Evolutionary conservation across 37 sponge, comb jelly and placozoan genomes (phyloP).

Genomic region (Aphrocallistes beatrix): DNA sequence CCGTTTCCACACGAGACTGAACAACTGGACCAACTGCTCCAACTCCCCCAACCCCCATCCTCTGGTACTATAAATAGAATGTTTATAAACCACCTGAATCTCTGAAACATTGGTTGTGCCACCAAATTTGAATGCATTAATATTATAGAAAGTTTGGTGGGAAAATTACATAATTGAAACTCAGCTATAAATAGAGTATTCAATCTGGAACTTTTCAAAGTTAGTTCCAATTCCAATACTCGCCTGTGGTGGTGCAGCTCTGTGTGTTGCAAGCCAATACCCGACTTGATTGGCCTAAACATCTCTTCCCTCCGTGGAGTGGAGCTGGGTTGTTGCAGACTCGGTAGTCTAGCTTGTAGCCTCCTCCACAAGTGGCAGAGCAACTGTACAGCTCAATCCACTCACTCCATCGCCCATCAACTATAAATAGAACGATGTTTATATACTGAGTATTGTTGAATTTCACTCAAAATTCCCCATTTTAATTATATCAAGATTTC

Average conservation of each 20-base stretch:
- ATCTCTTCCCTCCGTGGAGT: not conserved
- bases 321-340: constrained; percentile 9
- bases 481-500: not conserved
- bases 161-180: too few species aligned
- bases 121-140: too few species aligned
- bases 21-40: constrained; percentile 19
- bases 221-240: too few species aligned
- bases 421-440: constrained; percentile 11
- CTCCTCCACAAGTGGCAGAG: not conserved
- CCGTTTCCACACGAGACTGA: not conserved
- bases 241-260: too few species aligned
- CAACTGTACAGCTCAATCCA: not conserved
- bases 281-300: not conserved
- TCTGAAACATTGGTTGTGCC: too few species aligned
- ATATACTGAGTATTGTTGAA: too few species aligned
- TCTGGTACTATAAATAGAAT: not conserved
- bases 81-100: too few species aligned
- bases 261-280: not conserved
- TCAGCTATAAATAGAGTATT: too few species aligned
- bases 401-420: constrained; percentile 17
- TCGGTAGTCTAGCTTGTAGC: not conserved
- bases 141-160: too few species aligned
- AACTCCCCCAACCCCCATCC: not conserved
- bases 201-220: too few species aligned
- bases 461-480: not conserved